Evolutionary conservation across 92 coral and sea anemone genomes (phyloP), one percentile per base, ranked within the genome.

Genomic region (Bergia sp.): DNA sequence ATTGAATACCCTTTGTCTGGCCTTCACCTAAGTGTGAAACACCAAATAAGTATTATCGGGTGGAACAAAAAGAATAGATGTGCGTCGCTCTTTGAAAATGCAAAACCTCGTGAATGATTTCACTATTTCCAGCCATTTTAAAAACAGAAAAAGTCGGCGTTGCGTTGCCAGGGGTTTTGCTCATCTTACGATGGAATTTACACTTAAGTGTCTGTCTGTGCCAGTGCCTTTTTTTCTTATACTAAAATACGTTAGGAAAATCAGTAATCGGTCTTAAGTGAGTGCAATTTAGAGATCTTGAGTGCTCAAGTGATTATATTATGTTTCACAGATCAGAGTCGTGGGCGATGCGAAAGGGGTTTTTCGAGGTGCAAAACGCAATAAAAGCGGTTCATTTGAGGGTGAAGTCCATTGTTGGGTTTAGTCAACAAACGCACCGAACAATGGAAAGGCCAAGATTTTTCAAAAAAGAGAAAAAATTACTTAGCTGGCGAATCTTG

Each of bases 251-350:
- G 78, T 29, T 71, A 71, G 78, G 61, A 45, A 84, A 84, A 84
- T 84, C 77, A 71, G 87, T 84, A 84, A 84, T 84, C 87, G 87
- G 77, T 73, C 65, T 29, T 84, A 84, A 84, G 87, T 23, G 87
- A 67, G 87, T 36, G 50, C 87, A 72, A 84, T 84, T 84, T 84
- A 69, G 77, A 72, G 75, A 84, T 69, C 79, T 84, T 84, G 87
- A 84, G 79, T 84, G 87, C 87, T 84, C 87, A 84, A 84, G 79
- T 84, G 87, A 84, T 84, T 69, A 84, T 55, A 84, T 84, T 84
- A 84, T 71, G 77, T 84, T 84, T 84, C 87, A 47, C 29, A 71
- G 87, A 84, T 84, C 79, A 84, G 43, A 69, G 87, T 84, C 42
- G 87, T 84, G 67, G 87, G 87, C 66, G 40, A 71, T 67, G 67